These are phyloP conservation scores for Alectoris magna DNA, from an alignment of 2,797 vertebrate species.

Conservation along the genomic window DNA sequence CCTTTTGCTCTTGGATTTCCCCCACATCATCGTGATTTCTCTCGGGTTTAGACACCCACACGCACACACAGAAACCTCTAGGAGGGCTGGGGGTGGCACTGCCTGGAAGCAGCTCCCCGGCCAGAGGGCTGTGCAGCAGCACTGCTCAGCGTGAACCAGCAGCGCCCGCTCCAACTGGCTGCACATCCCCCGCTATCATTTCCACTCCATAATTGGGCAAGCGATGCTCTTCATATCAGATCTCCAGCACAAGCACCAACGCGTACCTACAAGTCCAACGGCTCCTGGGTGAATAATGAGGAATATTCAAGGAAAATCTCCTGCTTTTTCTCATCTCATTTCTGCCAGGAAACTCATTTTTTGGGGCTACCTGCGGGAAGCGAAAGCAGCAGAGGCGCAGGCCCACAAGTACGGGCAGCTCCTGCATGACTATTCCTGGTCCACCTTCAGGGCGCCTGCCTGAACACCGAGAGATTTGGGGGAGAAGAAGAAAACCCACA, in stretches of 20 bases:
- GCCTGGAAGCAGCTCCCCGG: no score
- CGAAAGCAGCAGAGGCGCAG: background rate
- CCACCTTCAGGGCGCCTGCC: background rate
- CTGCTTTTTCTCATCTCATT: conserved; percentile 41
- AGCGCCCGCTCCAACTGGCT: conserved; percentile 11
- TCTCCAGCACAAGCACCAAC: conserved; percentile 18
- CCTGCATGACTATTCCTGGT: conserved; percentile 38
- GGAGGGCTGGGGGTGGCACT: no score
- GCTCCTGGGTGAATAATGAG: background rate
- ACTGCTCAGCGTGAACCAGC: background rate
- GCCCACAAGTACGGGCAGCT: background rate
- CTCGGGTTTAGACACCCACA: background rate
- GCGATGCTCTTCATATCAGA: conserved; percentile 39
- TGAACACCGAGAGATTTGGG: background rate
- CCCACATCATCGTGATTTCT: background rate
- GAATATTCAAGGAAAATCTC: conserved; percentile 60
- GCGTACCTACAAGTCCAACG: conserved; percentile 8
- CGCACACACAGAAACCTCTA: rapidly evolving
- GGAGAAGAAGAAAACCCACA: conserved; percentile 2
- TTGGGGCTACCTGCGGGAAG: conserved; percentile 12
- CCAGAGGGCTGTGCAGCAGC: no score
- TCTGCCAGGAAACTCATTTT: conserved; percentile 47
- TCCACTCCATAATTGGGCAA: conserved; percentile 66
- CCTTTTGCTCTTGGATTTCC: background rate
- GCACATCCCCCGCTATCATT: conserved; percentile 1